Base-by-base conservation (phyloP, 2,797 vertebrate genomes). In the Channa striata region DNA sequence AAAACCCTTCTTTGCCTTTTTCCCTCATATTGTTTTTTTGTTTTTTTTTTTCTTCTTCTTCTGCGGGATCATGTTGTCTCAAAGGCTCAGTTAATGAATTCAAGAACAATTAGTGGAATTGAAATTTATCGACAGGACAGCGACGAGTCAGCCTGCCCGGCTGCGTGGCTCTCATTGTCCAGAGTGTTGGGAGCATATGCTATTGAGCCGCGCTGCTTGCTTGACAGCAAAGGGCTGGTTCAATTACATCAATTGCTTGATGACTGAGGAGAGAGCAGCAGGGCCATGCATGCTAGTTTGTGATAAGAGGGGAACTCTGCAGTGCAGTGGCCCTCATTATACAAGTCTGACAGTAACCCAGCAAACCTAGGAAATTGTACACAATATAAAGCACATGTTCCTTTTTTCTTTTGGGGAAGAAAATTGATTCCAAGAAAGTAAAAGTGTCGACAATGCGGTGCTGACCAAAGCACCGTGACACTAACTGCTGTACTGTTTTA, bases 161-260 rank as follows among this genome's bases (percentile, higher is more conserved):
- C 87, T 95, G 93, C 90, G 89, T 93, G 93, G 91, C 93, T 94
- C 94, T 95, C 94, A 96, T 97, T 96, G 96, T 96, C 96, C 95
- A 91, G 62, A 93, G 93, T 94, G 95, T 94, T 95, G 92, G 83
- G 87, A 87, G 93, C 92, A 92, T 84, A 92, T 85, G 91, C 95
- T 94, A 95, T 95, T 89, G 94, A 95, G 95, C 90, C 75, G 85
- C 90, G 92, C 88, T 91, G 93, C 90, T 94, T 94, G 90, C 93
- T 94, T 94, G 94, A 95, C 95, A 93, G 95, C 94, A 93, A 89
- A 93, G 94, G 95, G 93, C 95, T 93, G 87, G 91, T 95, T 96
- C 95, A 96, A 95, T 96, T 96, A 96, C 96, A 96, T 96, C 96
- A 96, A 95, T 95, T 95, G 96, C 93, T 95, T 95, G 95, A 95